These are phyloP conservation scores for Athetis lepigone DNA, from an alignment of 2,888 invertebrate species.

Conservation along the genomic window DNA sequence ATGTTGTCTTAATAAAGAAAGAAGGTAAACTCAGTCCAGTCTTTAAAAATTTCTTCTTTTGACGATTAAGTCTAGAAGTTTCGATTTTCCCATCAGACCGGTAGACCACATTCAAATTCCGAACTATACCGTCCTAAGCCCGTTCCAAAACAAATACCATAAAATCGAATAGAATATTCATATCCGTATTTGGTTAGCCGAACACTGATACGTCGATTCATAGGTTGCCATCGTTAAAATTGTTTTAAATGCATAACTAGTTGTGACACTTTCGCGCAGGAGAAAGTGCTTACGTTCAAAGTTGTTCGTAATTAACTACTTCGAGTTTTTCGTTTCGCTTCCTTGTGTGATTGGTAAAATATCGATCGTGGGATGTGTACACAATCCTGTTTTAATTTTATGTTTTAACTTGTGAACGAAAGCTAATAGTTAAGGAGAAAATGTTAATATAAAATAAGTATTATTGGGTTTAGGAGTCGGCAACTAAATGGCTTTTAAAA, in stretches of 20 bases:
- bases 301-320: slow-evolving; percentile 53
- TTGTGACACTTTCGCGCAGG: slow-evolving; percentile 64
- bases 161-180: slow-evolving; percentile 18
- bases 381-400: slow-evolving; percentile 15
- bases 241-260: slow-evolving; percentile 64
- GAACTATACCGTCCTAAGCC: no score
- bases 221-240: slow-evolving; percentile 49
- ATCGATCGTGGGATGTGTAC: not conserved
- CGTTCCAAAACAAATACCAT: no score
- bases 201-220: slow-evolving; percentile 35
- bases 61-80: no score
- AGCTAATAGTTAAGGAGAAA: not conserved
- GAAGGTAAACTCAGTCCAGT: no score
- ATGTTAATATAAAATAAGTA: slow-evolving; percentile 19
- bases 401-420: not conserved
- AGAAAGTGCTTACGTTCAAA: slow-evolving; percentile 61
- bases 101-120: not conserved
- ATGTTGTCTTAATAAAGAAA: no score
- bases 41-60: no score
- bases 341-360: slow-evolving; percentile 41
- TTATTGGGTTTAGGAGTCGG: not conserved
- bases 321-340: slow-evolving; percentile 46
- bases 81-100: not conserved
- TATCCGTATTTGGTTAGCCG: slow-evolving; percentile 22
- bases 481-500: not conserved